Conservation (phyloP, 2,113 vertebrate species). For the Oreocharis arfaki region DNA sequence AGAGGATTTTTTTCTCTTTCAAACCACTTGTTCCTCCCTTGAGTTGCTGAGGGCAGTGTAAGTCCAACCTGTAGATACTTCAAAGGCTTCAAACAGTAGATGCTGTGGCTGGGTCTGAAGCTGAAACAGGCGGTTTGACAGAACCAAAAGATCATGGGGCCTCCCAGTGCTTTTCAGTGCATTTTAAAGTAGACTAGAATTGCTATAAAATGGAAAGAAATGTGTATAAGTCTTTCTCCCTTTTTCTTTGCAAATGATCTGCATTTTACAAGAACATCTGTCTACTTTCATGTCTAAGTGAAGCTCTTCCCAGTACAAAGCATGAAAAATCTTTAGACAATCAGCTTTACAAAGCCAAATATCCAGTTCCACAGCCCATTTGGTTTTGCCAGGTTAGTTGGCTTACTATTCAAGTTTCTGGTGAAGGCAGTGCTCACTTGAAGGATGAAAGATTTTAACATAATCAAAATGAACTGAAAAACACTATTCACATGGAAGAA, state of each 20-base stretch:
- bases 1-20: not conserved
- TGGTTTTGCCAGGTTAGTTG: not conserved
- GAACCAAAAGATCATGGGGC: not conserved
- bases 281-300: not conserved
- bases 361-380: not conserved
- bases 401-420: not conserved
- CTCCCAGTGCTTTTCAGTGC: not conserved
- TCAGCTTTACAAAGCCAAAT: not conserved
- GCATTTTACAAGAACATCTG: not conserved
- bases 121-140: not conserved
- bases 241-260: not conserved
- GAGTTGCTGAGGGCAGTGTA: not conserved
- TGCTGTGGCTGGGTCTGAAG: not conserved
- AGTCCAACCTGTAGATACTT: constrained; percentile 1
- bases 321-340: not conserved
- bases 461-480: not conserved
- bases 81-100: not conserved
- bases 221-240: not conserved
- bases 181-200: not conserved
- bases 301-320: not conserved
- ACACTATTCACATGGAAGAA: not conserved
- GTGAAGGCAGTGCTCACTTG: not conserved
- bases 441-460: not conserved
- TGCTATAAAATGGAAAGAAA: not conserved
- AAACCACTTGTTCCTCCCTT: not conserved